phyloP scores from a whole-genome alignment of 2,113 vertebrate genomes.

The Sakesphorus luctuosus region DNA sequence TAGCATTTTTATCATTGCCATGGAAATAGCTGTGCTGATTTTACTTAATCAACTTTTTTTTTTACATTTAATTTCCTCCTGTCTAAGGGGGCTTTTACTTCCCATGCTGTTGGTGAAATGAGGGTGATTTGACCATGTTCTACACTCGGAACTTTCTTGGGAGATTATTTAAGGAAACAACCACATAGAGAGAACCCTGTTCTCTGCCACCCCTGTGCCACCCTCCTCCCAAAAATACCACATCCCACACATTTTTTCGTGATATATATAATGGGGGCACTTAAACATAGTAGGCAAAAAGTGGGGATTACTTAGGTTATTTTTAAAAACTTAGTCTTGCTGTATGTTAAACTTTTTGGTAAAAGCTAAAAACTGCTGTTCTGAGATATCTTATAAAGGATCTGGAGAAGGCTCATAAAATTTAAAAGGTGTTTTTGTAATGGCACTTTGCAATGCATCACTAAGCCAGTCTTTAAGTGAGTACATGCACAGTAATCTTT shows the following conservation, averaged over 20 bases:
- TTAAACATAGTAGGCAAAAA: neutral
- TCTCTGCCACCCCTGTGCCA: neutral
- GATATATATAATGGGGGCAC: neutral
- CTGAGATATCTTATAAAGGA: neutral
- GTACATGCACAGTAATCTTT: neutral
- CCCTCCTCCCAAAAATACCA: neutral
- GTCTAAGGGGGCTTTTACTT: neutral
- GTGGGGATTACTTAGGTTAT: neutral
- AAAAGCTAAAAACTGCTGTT: neutral
- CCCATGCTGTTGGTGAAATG: neutral
- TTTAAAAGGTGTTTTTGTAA: neutral
- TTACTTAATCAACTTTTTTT: neutral
- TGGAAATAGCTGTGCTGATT: slow-evolving; percentile 5
- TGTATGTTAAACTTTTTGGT: neutral
- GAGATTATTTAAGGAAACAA: neutral
- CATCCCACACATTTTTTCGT: neutral
- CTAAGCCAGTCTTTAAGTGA: neutral
- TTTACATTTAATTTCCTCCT: neutral
- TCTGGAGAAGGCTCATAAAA: neutral
- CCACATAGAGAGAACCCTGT: neutral
- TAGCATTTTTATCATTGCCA: neutral
- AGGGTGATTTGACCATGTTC: neutral
- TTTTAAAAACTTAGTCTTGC: neutral
- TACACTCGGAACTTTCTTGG: neutral
- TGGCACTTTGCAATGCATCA: neutral